Evolutionary conservation across 2,888 invertebrate genomes (phyloP), one percentile per base, ranked within the genome.

Genomic region (Mongoloraphidia duomilia): DNA sequence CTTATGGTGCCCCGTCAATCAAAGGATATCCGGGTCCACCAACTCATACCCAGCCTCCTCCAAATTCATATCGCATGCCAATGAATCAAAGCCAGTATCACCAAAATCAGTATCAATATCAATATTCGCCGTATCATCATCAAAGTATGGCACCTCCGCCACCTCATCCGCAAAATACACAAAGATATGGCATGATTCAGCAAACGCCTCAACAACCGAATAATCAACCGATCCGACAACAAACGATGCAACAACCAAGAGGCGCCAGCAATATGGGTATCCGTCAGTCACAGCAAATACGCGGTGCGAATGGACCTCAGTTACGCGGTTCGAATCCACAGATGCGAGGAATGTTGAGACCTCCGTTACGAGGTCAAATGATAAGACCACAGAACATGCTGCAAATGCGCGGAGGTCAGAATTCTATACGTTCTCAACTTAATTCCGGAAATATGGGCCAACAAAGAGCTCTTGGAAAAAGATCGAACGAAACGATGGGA

Each of bases 31-130:
- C 61, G 60, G 8, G 53, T 55, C 12, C 45, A 58, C 55, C 33
- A 52, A 51, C 9, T 49, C 44, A 8, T 50, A 46, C 10, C 49
- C 38, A 17, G 52, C 37, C 12, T 54, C 52, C 40, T 52, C 53
- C 17, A 55, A 55, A 34, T 55, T 54, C 49, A 52, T 52, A 45
- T 54, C 14, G 58, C 48, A 44, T 59, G 47, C 60, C 68, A 17
- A 63, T 68, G 65, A 58, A 66, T 9, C 68, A 68, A 58, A 44
- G 69, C 43, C 59, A 62, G 40, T 72, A 68, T 54, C 65, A 68
- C 12, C 65, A 63, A 2, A 49, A 59, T 52, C 52, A 46, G 11
- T 69, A 61, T 53, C 63, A 65, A 1, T 64, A 63, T 38, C 59
- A 64, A 50, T 41, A 47, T 6, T 36, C 42, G 3, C 11, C 43